Conservation (phyloP, 2,797 vertebrate species). For the Phalanger gymnotis region DNA sequence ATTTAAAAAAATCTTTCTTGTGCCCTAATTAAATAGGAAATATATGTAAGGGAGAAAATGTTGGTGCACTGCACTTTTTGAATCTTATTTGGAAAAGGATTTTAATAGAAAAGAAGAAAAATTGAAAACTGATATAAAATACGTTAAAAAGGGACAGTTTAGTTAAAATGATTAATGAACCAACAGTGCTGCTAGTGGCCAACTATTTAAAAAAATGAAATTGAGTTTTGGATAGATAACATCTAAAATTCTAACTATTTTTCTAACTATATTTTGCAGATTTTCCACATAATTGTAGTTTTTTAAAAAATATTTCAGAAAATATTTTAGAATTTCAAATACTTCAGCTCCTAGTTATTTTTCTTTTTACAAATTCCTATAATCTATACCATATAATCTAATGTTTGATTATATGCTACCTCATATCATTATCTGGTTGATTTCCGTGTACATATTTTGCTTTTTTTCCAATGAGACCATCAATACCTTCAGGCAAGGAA, state of each 20-base stretch:
- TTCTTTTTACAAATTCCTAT: background rate
- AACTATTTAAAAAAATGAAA: slow-evolving; percentile 37
- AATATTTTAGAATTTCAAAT: background rate
- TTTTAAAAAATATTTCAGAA: background rate
- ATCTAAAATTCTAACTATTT: slow-evolving; percentile 22
- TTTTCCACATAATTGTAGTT: background rate
- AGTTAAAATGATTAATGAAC: slow-evolving; percentile 20
- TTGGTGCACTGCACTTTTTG: slow-evolving; percentile 15
- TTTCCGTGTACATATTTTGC: background rate
- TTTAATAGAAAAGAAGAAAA: slow-evolving; percentile 28
- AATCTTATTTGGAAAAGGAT: slow-evolving; percentile 44
- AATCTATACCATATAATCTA: background rate
- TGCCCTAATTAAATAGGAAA: slow-evolving; percentile 34
- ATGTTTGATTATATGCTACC: background rate
- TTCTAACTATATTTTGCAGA: too few species aligned
- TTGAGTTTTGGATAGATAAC: slow-evolving; percentile 24
- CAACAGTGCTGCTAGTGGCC: slow-evolving; percentile 7
- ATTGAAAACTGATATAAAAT: slow-evolving; percentile 45
- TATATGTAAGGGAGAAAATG: slow-evolving; percentile 35
- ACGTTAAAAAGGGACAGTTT: background rate
- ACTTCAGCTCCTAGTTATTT: slow-evolving; percentile 41
- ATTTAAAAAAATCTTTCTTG: background rate
- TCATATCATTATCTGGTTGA: background rate
- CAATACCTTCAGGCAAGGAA: slow-evolving; percentile 17
- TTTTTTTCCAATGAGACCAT: background rate